Evolutionary conservation across 2,888 invertebrate genomes (phyloP), one percentile per base, ranked within the genome.

Genomic region (Tolmerus cingulatus): DNA sequence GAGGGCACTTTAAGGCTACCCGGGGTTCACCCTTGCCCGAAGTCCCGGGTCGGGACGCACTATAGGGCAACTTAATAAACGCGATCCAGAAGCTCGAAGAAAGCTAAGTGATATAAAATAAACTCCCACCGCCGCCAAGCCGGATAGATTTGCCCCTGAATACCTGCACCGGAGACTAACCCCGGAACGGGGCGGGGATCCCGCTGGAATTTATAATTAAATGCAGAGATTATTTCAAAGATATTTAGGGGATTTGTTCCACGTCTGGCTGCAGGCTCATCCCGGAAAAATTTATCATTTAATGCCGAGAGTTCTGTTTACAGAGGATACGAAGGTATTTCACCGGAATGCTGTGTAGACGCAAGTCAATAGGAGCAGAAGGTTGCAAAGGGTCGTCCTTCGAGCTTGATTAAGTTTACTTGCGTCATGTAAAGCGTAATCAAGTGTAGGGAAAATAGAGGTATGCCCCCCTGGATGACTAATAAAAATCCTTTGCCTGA

Each of bases 201-300:
- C 81, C 86, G 82, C n/a, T 77, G 87, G 87, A 88, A 88, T 88
- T 87, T 87, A 88, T 88, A 88, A 88, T 88, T 88, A 88, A 88
- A 88, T 87, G 87, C 88, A 87, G 87, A 88, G 88, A 88, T 88
- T 88, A 88, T 87, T 78, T 51, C 78, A 43, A 74, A 85, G 87
- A 79, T 88, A 86, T 88, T 88, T 86, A 51, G 82, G 86, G 84
- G 86, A 86, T 88, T 77, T 84, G 74, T 55, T 34, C 34, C 19
- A 57, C 23, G 66, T 51, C 82, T 34, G 5, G 66, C 30, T 82
- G 57, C 34, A 82, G 82, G 57, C 57, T 82, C 66, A 82, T 82
- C n/a, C n/a, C n/a, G 19, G 66, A 19, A 57, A 51, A 57, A 66
- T 82, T 82, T 82, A 82, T 82, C 82, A 82, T 82, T 82, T 57